phyloP scores from a whole-genome alignment of 1,140 invertebrate genomes.

The Atopsyche davidsoni region DNA sequence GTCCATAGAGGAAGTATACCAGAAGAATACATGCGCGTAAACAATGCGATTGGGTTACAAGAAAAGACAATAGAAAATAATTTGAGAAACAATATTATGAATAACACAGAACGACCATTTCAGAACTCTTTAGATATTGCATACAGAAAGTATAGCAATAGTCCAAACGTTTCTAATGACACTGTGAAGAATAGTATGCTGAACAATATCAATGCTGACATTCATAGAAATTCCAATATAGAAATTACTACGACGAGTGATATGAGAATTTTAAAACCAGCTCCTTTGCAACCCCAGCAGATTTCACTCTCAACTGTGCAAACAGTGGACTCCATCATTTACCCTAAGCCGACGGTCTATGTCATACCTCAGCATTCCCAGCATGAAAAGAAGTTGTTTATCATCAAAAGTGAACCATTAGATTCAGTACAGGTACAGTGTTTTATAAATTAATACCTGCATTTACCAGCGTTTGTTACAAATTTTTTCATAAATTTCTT shows the following conservation, averaged over 20 bases:
- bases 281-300: conserved; percentile 38
- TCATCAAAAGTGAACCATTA: conserved; percentile 47
- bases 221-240: conserved; percentile 27
- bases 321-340: conserved; percentile 35
- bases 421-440: conserved; percentile 39
- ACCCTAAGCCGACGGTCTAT: conserved; percentile 36
- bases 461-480: neutral
- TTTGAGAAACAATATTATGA: conserved; percentile 17
- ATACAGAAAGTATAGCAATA: conserved; percentile 19
- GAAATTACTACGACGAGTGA: conserved; percentile 36
- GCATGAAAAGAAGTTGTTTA: conserved; percentile 43
- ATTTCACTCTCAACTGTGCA: conserved; percentile 39
- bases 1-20: conserved; percentile 11
- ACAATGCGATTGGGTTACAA: conserved; percentile 15
- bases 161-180: conserved; percentile 11
- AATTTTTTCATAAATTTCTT: neutral
- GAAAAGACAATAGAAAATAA: conserved; percentile 18
- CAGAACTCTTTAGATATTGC: conserved; percentile 15
- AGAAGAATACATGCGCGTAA: conserved; percentile 18
- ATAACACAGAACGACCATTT: conserved; percentile 23
- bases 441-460: neutral
- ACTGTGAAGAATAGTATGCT: conserved; percentile 14
- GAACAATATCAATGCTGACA: conserved; percentile 21
- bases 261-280: conserved; percentile 43
- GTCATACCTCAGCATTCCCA: conserved; percentile 40